Conservation (phyloP, 37 sponge, comb jelly and placozoan genomes). For the Petrosia ficiformis region DNA sequence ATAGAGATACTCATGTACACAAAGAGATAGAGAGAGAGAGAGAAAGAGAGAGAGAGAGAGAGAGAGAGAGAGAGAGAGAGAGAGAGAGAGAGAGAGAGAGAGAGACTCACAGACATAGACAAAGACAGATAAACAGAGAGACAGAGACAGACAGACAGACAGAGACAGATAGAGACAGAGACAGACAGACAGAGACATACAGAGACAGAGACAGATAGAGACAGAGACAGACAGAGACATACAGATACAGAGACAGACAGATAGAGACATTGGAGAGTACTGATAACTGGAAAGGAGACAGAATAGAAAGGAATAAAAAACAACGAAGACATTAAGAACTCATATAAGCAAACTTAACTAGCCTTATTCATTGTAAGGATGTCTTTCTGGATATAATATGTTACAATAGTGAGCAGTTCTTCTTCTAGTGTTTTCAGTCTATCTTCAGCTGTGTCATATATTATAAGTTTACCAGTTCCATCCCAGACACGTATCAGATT, state of each 20-base stretch:
- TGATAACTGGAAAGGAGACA: neutral
- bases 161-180: neutral
- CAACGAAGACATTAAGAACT: too few species aligned
- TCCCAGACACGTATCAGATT: constrained; percentile 62
- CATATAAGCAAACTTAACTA: neutral
- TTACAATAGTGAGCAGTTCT: constrained; percentile 50
- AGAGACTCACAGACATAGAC: constrained; percentile 5
- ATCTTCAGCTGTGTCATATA: constrained; percentile 61
- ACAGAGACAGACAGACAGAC: neutral
- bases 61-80: constrained; percentile 6
- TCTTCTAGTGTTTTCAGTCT: constrained; percentile 46
- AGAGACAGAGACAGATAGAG: too few species aligned
- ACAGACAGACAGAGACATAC: neutral
- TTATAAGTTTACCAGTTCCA: constrained; percentile 31
- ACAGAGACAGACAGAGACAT: neutral
- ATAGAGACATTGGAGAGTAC: neutral
- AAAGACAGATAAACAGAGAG: neutral
- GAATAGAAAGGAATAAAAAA: too few species aligned
- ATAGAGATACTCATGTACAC: neutral
- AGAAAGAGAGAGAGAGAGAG: neutral
- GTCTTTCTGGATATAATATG: constrained; percentile 56
- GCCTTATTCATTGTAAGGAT: neutral
- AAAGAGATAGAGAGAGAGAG: constrained; percentile 14
- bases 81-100: constrained; percentile 6
- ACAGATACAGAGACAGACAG: neutral